phyloP scores from a whole-genome alignment of 1,140 invertebrate species.

The Wiebesia pumilae region DNA sequence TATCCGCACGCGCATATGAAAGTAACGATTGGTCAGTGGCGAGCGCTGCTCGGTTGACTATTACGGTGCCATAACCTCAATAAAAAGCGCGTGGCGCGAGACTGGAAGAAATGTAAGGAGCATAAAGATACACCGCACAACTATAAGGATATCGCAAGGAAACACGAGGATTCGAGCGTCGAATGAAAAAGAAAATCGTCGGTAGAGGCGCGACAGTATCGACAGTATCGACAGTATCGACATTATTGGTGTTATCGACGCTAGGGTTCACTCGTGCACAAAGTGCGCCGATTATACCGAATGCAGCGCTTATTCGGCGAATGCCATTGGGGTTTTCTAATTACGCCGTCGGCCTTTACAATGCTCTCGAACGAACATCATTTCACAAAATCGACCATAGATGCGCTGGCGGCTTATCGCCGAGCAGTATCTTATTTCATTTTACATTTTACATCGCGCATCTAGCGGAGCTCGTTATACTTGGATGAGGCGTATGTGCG shows the following conservation, averaged over 20 bases:
- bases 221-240: no score
- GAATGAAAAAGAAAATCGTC: no score
- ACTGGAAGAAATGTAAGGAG: background rate
- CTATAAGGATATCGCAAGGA: no score
- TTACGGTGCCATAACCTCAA: background rate
- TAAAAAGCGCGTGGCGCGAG: background rate
- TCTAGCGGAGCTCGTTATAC: background rate
- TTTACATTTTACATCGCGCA: background rate
- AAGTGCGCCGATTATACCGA: no score
- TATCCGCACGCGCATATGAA: no score
- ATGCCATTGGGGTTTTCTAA: background rate
- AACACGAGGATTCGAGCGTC: no score
- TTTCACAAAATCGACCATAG: slow-evolving; percentile 27
- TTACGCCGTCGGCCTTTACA: background rate
- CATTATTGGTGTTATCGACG: no score
- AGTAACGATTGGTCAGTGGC: background rate
- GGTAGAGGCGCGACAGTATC: no score
- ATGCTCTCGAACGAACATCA: slow-evolving; percentile 6
- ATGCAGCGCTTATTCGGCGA: no score
- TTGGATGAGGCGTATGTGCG: background rate
- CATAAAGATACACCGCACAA: no score
- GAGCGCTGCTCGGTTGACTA: background rate
- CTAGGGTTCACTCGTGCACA: no score
- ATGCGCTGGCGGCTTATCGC: slow-evolving; percentile 24
- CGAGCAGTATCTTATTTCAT: background rate